Evolutionary conservation across 2,888 invertebrate species (phyloP).

Genomic region (Junonia oenone): DNA sequence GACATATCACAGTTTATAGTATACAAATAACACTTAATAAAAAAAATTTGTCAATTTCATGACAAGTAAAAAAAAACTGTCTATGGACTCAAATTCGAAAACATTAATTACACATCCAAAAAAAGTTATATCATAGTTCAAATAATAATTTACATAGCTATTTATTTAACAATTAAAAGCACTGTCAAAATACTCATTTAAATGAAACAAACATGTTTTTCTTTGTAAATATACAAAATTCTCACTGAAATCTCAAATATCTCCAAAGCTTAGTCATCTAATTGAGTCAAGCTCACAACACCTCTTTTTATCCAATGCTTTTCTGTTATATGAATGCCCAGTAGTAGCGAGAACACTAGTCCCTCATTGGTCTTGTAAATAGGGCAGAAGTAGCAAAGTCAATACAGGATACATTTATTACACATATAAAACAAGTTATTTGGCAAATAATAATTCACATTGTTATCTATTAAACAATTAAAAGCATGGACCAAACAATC

Average conservation of each 20-base stretch:
- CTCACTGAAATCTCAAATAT: too few species aligned
- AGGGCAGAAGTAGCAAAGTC: conserved; percentile 85
- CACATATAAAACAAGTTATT: too few species aligned
- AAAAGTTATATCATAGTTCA: too few species aligned
- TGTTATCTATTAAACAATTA: background rate
- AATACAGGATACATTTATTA: too few species aligned
- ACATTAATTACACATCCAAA: too few species aligned
- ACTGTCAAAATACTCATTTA: background rate
- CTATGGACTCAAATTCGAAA: too few species aligned
- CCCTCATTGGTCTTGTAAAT: conserved; percentile 91
- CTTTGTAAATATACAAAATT: too few species aligned
- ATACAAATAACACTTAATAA: background rate
- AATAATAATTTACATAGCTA: too few species aligned
- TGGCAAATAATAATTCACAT: too few species aligned
- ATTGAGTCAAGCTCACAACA: conserved; percentile 87
- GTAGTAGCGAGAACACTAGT: conserved; percentile 89
- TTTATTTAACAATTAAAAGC: background rate
- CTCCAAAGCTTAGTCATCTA: conserved; percentile 83
- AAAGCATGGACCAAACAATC: background rate
- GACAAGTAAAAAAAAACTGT: background rate
- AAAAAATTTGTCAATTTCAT: background rate
- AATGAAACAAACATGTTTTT: background rate
- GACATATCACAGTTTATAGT: background rate
- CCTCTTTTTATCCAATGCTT: conserved; percentile 90
- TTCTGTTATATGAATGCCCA: conserved; percentile 85